Evolutionary conservation across 2,888 invertebrate genomes (phyloP).

Genomic region (Mycalesis mineus): DNA sequence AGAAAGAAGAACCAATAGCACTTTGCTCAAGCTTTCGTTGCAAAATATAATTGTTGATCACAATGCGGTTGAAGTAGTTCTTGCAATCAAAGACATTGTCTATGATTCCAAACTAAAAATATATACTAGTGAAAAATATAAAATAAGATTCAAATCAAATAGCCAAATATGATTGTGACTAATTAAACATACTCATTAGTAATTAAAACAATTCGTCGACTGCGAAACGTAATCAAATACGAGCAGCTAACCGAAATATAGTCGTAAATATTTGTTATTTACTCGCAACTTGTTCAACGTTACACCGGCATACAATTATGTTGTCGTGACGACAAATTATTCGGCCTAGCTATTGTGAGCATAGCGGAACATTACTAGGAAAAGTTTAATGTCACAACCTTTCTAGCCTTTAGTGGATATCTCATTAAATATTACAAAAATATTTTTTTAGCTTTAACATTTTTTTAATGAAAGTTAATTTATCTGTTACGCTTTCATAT

Average conservation of each 20-base stretch:
- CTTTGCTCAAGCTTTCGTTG: too few relatives aligned
- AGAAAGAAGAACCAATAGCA: too few relatives aligned
- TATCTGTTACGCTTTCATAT: too few relatives aligned
- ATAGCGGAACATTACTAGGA: neutral
- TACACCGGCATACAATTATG: neutral
- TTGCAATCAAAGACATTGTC: too few relatives aligned
- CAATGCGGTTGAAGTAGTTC: too few relatives aligned
- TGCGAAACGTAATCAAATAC: neutral
- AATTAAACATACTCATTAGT: neutral
- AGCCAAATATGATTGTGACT: neutral
- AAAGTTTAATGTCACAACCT: neutral
- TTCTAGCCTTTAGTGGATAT: neutral
- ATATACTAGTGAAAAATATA: too few relatives aligned
- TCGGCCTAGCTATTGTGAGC: neutral
- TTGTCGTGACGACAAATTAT: neutral
- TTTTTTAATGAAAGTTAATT: too few relatives aligned
- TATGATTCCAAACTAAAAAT: too few relatives aligned
- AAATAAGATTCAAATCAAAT: too few relatives aligned
- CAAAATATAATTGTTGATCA: too few relatives aligned
- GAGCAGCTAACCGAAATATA: neutral
- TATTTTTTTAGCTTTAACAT: neutral
- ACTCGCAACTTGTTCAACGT: neutral
- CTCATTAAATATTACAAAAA: neutral
- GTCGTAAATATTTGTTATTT: neutral
- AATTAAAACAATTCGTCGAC: neutral